Evolutionary conservation across 2,113 vertebrate genomes (phyloP).

Genomic region (Natator depressus): DNA sequence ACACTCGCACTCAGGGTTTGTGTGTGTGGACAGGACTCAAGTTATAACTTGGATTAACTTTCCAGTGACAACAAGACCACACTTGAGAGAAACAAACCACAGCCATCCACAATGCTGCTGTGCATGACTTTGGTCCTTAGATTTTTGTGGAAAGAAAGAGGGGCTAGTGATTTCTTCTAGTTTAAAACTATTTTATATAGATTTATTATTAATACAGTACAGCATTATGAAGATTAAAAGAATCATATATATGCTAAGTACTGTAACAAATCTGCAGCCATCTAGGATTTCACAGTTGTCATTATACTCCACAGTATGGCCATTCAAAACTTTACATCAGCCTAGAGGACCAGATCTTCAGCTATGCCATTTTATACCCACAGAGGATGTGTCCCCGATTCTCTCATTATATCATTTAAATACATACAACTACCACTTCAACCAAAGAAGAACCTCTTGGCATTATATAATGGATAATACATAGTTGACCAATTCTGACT

Average conservation of each 20-base stretch:
- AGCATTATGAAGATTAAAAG: neutral
- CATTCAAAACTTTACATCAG: neutral
- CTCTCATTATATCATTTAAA: neutral
- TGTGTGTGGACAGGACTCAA: rapidly evolving
- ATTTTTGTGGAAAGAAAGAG: neutral
- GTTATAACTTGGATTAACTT: neutral
- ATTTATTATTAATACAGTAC: slow-evolving; percentile 1
- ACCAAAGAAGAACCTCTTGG: neutral
- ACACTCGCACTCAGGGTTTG: neutral
- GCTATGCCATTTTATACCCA: neutral
- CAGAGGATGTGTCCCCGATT: neutral
- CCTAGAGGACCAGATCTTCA: neutral
- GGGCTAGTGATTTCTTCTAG: neutral
- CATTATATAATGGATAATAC: neutral
- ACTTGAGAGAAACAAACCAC: neutral
- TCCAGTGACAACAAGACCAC: neutral
- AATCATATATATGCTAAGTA: neutral
- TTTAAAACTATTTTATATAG: slow-evolving; percentile 19
- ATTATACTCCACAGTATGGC: neutral
- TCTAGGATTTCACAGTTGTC: neutral
- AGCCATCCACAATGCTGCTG: neutral
- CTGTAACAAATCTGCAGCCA: neutral
- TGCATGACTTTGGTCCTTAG: neutral
- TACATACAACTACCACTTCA: neutral
- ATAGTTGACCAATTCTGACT: neutral